Evolutionary conservation across 2,113 vertebrate species (phyloP).

Genomic region (Ailuropoda melanoleuca): DNA sequence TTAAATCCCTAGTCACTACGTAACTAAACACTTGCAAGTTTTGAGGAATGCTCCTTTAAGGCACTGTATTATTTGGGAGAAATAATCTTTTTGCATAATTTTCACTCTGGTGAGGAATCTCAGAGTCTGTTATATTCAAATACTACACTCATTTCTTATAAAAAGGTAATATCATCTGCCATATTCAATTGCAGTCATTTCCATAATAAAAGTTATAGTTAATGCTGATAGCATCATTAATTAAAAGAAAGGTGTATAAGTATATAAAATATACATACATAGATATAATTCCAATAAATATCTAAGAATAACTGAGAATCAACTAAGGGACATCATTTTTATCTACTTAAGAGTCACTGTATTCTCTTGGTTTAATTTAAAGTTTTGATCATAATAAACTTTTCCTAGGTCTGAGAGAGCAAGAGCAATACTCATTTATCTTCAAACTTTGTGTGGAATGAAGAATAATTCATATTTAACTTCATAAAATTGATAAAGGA

Average conservation of each 20-base stretch:
- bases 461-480: constrained; percentile 33
- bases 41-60: constrained; percentile 65
- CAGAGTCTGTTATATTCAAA: not conserved
- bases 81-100: constrained; percentile 58
- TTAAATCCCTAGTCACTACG: not conserved
- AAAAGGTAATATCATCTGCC: constrained; percentile 10
- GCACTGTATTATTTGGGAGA: constrained; percentile 31
- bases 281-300: constrained; percentile 26
- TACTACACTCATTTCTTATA: not conserved
- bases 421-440: constrained; percentile 29
- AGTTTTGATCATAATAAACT: constrained; percentile 37
- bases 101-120: not conserved
- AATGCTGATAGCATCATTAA: constrained; percentile 63
- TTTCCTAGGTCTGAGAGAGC: not conserved
- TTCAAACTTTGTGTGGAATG: constrained; percentile 9
- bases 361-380: constrained; percentile 61
- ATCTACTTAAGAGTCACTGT: constrained; percentile 35
- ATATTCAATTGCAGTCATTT: not conserved
- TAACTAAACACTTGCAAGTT: not conserved
- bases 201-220: constrained; percentile 43
- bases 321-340: constrained; percentile 48
- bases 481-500: constrained; percentile 9
- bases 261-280: constrained; percentile 34
- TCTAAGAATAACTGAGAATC: constrained; percentile 43
- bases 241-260: constrained; percentile 12